phyloP scores from a whole-genome alignment of 2,888 invertebrate genomes.

The Bellardia bayeri region DNA sequence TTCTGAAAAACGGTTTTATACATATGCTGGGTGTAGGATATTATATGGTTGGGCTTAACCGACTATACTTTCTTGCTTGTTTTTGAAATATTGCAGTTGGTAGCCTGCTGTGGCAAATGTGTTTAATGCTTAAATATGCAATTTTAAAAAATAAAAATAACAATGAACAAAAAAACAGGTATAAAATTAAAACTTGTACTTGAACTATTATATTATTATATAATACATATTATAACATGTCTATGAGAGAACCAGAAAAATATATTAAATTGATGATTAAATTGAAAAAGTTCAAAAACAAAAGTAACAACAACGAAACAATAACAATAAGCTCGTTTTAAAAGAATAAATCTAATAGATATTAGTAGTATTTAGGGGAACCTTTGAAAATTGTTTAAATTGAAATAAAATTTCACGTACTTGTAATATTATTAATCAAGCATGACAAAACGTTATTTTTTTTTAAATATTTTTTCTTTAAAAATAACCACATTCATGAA shows the following conservation, averaged over 20 bases:
- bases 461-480: neutral
- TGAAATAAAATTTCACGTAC: neutral
- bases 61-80: too few relatives aligned
- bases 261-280: slow-evolving; percentile 2
- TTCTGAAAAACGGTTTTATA: too few relatives aligned
- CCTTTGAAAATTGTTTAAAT: neutral
- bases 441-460: neutral
- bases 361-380: neutral
- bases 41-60: too few relatives aligned
- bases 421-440: neutral
- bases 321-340: slow-evolving; percentile 9
- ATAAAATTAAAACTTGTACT: neutral
- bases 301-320: neutral
- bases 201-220: neutral
- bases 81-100: too few relatives aligned
- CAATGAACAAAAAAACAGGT: neutral
- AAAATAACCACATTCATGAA: neutral
- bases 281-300: neutral
- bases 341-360: neutral
- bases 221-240: neutral
- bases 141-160: too few relatives aligned
- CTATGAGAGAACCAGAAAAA: slow-evolving; percentile 19
- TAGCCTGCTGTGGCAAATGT: too few relatives aligned
- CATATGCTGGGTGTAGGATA: too few relatives aligned
- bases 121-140: neutral